These are phyloP conservation scores for Cyphomyrmex costatus DNA, from an alignment of 1,140 invertebrate species.

Conservation along the genomic window DNA sequence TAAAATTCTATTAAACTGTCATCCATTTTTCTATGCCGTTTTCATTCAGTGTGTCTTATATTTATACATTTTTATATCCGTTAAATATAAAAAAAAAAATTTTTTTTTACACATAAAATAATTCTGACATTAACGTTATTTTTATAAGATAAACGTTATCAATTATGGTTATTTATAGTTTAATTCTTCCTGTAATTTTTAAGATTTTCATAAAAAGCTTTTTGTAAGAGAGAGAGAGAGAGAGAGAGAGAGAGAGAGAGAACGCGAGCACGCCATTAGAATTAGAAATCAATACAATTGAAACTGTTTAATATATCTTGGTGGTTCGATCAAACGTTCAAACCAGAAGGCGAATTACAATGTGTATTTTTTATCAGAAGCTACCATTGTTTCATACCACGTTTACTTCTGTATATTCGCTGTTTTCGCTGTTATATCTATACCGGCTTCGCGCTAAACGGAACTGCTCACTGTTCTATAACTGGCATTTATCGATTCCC, in stretches of 20 bases:
- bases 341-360: slow-evolving; percentile 23
- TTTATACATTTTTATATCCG: slow-evolving; percentile 26
- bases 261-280: too few relatives aligned
- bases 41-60: slow-evolving; percentile 22
- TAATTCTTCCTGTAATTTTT: neutral
- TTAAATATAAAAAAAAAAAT: neutral
- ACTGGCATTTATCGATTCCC: slow-evolving; percentile 68
- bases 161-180: neutral
- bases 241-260: too few relatives aligned
- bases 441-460: slow-evolving; percentile 64
- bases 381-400: slow-evolving; percentile 32
- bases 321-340: neutral
- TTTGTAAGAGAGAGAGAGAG: too few relatives aligned
- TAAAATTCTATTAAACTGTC: slow-evolving; percentile 51
- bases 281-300: neutral
- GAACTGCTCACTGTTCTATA: slow-evolving; percentile 67
- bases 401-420: neutral
- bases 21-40: slow-evolving; percentile 23
- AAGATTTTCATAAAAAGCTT: neutral
- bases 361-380: slow-evolving; percentile 19
- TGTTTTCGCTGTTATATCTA: slow-evolving; percentile 45
- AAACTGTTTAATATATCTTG: neutral
- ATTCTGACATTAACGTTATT: neutral
- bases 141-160: neutral
- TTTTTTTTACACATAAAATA: neutral